phyloP scores from a whole-genome alignment of 2,113 vertebrate species.

The Ascaphus truei region DNA sequence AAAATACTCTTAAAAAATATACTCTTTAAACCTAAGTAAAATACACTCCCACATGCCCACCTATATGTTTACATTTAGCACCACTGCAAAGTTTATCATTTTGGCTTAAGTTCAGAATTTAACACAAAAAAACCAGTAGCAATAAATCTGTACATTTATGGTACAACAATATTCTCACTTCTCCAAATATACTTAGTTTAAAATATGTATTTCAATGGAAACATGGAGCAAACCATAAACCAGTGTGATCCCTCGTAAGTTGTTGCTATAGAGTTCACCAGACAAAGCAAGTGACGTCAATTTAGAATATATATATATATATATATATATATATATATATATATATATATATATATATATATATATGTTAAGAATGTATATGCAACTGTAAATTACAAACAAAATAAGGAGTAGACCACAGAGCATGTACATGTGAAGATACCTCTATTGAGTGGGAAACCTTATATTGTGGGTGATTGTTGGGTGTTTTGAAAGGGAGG shows the following conservation, averaged over 20 bases:
- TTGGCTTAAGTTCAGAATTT: background rate
- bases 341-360: no score
- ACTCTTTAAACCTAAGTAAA: background rate
- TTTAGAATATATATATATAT: no score
- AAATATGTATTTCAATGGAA: background rate
- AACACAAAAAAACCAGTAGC: slow-evolving; percentile 3
- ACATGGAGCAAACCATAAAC: background rate
- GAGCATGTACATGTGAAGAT: no score
- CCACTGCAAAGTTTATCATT: background rate
- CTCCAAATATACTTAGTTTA: background rate
- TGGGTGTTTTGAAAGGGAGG: no score
- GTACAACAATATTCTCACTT: background rate
- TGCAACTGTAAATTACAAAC: no score
- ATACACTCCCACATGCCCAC: slow-evolving; percentile 10
- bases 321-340: no score
- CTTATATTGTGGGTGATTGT: no score
- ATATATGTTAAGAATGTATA: no score
- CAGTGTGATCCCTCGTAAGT: background rate
- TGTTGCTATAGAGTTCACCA: no score
- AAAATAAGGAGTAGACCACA: no score
- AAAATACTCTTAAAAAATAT: slow-evolving; percentile 3
- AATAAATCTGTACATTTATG: slow-evolving; percentile 1
- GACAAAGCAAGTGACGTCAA: no score
- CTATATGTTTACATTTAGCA: slow-evolving; percentile 14
- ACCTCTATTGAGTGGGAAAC: no score